Evolutionary conservation across 2,888 invertebrate genomes (phyloP), one percentile per base, ranked within the genome.

Genomic region (Apocheima hispidaria): DNA sequence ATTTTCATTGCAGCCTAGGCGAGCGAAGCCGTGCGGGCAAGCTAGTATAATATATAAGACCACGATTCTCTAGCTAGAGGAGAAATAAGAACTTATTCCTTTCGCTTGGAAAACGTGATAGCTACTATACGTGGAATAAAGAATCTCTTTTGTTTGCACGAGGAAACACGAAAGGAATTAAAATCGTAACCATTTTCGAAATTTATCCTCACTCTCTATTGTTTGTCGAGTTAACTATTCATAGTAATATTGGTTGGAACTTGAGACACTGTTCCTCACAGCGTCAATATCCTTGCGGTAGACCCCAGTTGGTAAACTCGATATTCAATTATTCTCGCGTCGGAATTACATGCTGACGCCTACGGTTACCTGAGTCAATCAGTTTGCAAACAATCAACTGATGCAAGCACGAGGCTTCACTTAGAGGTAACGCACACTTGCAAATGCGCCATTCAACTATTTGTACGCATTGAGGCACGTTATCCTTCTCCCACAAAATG

Each of bases 301-400:
- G 66, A 63, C 73, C 68, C 73, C 73, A 75, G 78, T 77, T 77
- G 78, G 72, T 77, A 69, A 74, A 66, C 71, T 70, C 66, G 72
- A 78, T 82, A 83, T 86, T 86, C 81, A 82, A 87, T 88, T 82
- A 86, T 81, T 78, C 50, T 36, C 60, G 53, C 66, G 72, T 71
- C 62, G 63, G 68, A 74, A 78, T 78, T 75, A 75, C 75, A 72
- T 69, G 74, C 65, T 69, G 66, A 69, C 54, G 65, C 57, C 54
- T 60, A 48, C 63, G 67, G 73, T 66, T 73, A 69, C 75, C 68
- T 65, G 73, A 74, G 74, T 76, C 82, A 74, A 82, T 78, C 72
- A 78, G 78, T 75, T 79, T 78, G 78, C 78, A 77, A 85, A 85
- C 86, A 87, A 86, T 86, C 84, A 82, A 73, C 70, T 78, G 80